A percentile compares a stretch with the other conserved stretches of the same genome.
phyloP scores from a whole-genome alignment of 2,888 invertebrate genomes.

The Drosophila fulvimacula region DNA sequence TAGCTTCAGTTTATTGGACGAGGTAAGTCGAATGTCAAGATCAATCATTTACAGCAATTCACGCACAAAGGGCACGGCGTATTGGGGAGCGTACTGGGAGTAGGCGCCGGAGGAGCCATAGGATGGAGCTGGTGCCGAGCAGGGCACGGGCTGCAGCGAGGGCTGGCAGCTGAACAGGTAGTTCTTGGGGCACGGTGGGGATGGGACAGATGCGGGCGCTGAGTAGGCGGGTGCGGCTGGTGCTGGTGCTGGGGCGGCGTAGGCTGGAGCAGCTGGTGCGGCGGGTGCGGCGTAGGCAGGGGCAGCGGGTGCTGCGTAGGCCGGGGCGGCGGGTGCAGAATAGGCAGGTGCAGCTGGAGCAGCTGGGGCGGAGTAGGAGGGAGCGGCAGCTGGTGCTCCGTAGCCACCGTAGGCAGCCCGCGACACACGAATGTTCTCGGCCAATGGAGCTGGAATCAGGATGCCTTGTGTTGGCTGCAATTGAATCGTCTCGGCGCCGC shows the following conservation, averaged over 20 bases:
- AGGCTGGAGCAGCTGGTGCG: slow-evolving; percentile 46
- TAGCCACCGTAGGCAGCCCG: slow-evolving; percentile 68
- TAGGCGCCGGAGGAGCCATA: slow-evolving; percentile 76
- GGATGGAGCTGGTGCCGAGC: slow-evolving; percentile 65
- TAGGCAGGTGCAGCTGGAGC: slow-evolving; percentile 46
- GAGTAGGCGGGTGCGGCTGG: slow-evolving; percentile 44
- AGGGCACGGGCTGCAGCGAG: slow-evolving; percentile 77
- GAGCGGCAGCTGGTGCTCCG: slow-evolving; percentile 46
- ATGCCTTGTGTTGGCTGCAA: slow-evolving; percentile 80
- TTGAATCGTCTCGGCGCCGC: slow-evolving; percentile 70
- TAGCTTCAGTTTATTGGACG: slow-evolving; percentile 40
- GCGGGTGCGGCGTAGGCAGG: slow-evolving; percentile 36
- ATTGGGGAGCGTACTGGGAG: slow-evolving; percentile 79
- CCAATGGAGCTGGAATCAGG: slow-evolving; percentile 81
- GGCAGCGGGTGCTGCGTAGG: slow-evolving; percentile 54
- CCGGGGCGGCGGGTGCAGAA: slow-evolving; percentile 53
- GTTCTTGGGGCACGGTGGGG: slow-evolving; percentile 81
- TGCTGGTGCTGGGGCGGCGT: slow-evolving; percentile 40
- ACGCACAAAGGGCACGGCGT: slow-evolving; percentile 71
- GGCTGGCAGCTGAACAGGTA: slow-evolving; percentile 83
- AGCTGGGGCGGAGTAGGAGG: slow-evolving; percentile 45
- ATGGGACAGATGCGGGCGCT: slow-evolving; percentile 52
- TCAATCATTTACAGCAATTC: slow-evolving; percentile 59
- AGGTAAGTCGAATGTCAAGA: slow-evolving; percentile 3
- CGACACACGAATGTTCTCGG: slow-evolving; percentile 74